These are phyloP conservation scores for Myoxocephalus aenaeus DNA, from an alignment of 2,797 vertebrate genomes.

Conservation along the genomic window DNA sequence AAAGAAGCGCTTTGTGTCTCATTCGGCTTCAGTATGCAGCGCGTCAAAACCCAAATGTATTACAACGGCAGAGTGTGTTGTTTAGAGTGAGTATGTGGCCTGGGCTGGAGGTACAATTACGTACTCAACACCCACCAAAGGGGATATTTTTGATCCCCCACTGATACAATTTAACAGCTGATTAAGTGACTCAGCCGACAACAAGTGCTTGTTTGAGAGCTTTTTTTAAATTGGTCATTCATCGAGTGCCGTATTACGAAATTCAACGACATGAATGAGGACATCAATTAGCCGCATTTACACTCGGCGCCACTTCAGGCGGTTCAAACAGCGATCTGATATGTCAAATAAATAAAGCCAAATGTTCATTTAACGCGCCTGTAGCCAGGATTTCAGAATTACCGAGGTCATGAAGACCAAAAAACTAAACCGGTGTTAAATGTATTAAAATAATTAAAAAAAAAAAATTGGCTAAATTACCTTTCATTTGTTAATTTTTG, in stretches of 20 bases:
- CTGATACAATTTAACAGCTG: not conserved
- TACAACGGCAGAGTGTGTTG: not conserved
- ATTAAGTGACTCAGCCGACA: not conserved
- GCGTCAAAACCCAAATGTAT: not conserved
- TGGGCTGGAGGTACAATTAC: not conserved
- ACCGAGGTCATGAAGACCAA: not conserved
- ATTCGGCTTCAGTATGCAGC: conserved; percentile 11
- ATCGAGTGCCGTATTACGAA: not conserved
- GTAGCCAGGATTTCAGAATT: not conserved
- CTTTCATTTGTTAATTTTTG: not conserved
- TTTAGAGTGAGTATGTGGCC: not conserved
- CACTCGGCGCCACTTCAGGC: not conserved
- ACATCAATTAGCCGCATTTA: conserved; percentile 10
- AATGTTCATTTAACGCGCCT: not conserved
- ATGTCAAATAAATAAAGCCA: not conserved
- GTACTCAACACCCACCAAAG: not conserved
- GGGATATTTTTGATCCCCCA: not conserved
- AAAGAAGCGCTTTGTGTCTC: conserved; percentile 38
- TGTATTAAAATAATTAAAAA: not conserved
- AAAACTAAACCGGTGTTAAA: not conserved
- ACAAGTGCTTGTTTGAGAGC: conserved; percentile 9
- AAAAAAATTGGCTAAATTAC: not conserved
- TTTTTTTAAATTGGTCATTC: conserved; percentile 21
- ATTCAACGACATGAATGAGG: not conserved
- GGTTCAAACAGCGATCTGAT: not conserved